These are phyloP conservation scores for Meriones unguiculatus DNA, from an alignment of 2,113 vertebrate species.

Conservation along the genomic window DNA sequence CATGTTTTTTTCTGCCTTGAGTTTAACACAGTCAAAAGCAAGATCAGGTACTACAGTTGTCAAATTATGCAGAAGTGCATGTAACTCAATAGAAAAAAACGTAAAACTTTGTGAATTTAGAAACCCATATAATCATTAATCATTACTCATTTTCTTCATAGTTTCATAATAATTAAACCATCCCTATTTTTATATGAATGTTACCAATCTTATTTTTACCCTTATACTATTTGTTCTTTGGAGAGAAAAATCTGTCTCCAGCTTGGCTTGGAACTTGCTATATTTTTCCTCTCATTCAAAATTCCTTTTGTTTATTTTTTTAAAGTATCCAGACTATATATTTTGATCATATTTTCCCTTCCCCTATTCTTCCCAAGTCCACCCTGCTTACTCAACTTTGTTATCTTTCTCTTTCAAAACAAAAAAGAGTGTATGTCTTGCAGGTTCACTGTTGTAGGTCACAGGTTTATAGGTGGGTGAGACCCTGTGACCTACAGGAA, in stretches of 20 bases:
- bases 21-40: not conserved
- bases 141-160: not conserved
- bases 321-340: not conserved
- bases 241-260: not conserved
- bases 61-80: not conserved
- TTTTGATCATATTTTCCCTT: not conserved
- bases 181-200: not conserved
- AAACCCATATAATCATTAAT: not conserved
- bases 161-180: not conserved
- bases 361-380: not conserved
- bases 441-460: no score
- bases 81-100: not conserved
- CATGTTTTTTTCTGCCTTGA: not conserved
- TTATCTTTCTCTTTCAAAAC: not conserved
- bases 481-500: no score
- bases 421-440: not conserved
- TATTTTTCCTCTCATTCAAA: not conserved
- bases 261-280: not conserved
- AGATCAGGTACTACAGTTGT: not conserved
- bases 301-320: not conserved
- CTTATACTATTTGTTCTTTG: slow-evolving; percentile 9
- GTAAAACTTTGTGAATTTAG: not conserved
- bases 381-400: not conserved
- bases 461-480: no score
- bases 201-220: not conserved